Base-by-base conservation (phyloP, 2,888 invertebrate species). In the Ashinkailepas kermadecensis region DNA sequence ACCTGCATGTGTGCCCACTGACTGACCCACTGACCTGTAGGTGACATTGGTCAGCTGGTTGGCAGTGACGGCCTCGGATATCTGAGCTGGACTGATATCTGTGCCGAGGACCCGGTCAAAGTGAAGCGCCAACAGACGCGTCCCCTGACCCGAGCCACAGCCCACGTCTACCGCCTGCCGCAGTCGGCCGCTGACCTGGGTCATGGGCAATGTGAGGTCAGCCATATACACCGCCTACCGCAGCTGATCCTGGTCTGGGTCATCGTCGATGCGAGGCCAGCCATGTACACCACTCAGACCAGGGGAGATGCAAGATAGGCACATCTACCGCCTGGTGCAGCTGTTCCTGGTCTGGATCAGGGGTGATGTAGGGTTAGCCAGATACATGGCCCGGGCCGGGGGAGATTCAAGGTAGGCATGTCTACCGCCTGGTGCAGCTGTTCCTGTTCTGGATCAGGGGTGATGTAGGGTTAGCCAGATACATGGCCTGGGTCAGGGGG, bases 61-160 rank as follows among this genome's bases (percentile, higher is more conserved):
- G 67, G 67, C 67, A 2, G 67, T 25, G 4, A 10, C 67, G 2
- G 67, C 67, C 25, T 67, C 25, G 6, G 67, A 23, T 25, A 67
- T 25, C 67, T 67, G 67, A 6, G 67, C 67, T 25, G 67, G 12
- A 12, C 67, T 67, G 25, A 67, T 25, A 13, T 67, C 67, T 2
- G 67, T 67, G n/a, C 67, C 67, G 18, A 58, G 67, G 18, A 81
- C 57, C 18, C 23, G 62, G 15, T 39, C 23, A 78, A 67, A 39
- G 81, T 58, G 54, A 7, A 58, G 62, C 62, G 64, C 64, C 67
- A 67, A 13, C 67, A 67, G 67, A 11, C n/a, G 67, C 12, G 67
- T 67, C 12, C 67, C 67, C 67, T 67, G 67, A 25, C 67, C 67
- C 12, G 67, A 67, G 67, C 67, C 67, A 13, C 67, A 67, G 67